Evolutionary conservation across 2,888 invertebrate species (phyloP), one percentile per base, ranked within the genome.

Genomic region (Apodemia zela): DNA sequence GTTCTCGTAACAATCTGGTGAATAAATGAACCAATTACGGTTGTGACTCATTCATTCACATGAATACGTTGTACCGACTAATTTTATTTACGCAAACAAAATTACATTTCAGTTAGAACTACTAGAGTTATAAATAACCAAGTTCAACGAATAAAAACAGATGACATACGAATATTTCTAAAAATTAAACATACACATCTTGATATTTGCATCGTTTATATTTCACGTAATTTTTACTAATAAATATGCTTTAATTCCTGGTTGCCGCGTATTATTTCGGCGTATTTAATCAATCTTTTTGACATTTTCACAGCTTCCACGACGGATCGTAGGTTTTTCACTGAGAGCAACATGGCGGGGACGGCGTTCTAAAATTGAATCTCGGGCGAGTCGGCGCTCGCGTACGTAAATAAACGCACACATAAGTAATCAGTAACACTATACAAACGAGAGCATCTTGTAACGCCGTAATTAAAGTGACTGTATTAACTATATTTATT

Each of bases 331-430:
- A 86, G 87, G 84, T 89, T 90, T 90, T 89, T 87, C 89, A 86
- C 86, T 74, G 82, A 86, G 84, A 88, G 84, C 90, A 90, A 90
- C 90, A 90, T 90, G 91, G 90, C 90, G 91, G 89, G 85, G 89
- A 86, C 87, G 87, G 85, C 79, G 87, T 89, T 91, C 91, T 91
- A 91, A 87, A 85, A 91, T 90, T 89, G 91, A 89, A 91, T 88
- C 90, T 89, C 90, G 91, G 90, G 87, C 91, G 90, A 89, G 90
- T 90, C 89, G 90, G 89, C 88, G 91, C 90, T 89, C 87, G 89
- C 86, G 88, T 89, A 90, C 91, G 89, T 90, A 91, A 90, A 91
- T 91, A 91, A 90, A 90, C 91, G 86, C 90, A 91, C 91, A 90
- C 90, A 90, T 81, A 82, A 85, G 84, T 83, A 87, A 84, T 87